phyloP scores from a whole-genome alignment of 2,113 vertebrate genomes.

The Bubo blakistoni region DNA sequence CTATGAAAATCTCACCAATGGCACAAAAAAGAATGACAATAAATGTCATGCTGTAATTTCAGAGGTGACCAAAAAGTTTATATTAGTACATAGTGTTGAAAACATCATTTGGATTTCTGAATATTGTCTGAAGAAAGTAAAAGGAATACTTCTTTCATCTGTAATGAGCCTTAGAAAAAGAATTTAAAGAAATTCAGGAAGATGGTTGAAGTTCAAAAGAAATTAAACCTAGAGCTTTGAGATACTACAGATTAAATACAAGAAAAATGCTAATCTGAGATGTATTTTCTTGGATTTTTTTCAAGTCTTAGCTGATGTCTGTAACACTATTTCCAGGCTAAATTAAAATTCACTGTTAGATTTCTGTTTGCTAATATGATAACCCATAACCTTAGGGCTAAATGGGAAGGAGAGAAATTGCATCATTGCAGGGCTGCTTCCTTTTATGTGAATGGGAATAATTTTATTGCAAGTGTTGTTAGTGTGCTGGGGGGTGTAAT shows the following conservation, averaged over 20 bases:
- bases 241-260: background rate
- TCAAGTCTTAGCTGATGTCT: background rate
- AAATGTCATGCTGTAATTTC: constrained; percentile 29
- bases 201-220: constrained; percentile 19
- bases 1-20: background rate
- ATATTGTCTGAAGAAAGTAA: background rate
- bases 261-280: background rate
- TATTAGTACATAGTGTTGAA: background rate
- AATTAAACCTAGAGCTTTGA: constrained; percentile 29
- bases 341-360: background rate
- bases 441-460: background rate
- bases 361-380: background rate
- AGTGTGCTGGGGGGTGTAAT: background rate
- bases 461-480: background rate
- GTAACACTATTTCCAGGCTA: background rate
- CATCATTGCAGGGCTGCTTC: background rate
- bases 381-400: background rate
- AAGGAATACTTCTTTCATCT: constrained; percentile 47
- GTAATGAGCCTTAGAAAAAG: background rate
- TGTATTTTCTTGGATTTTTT: background rate
- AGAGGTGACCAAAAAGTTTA: constrained; percentile 9
- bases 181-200: background rate
- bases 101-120: constrained; percentile 19
- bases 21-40: background rate
- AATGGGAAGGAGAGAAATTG: background rate